Evolutionary conservation across 2,888 invertebrate species (phyloP).

Genomic region (Heliconius aoede): DNA sequence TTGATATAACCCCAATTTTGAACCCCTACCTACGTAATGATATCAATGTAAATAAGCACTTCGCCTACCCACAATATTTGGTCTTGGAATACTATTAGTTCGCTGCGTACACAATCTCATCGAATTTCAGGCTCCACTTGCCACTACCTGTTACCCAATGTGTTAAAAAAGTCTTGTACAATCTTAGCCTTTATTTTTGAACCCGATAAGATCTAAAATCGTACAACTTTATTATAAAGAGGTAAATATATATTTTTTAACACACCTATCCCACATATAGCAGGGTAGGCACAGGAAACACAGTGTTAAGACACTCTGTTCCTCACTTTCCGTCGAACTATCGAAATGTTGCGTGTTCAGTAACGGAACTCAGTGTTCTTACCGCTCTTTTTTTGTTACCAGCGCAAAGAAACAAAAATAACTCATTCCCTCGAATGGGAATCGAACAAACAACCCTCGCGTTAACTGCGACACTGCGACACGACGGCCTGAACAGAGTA

Average conservation of each 20-base stretch:
- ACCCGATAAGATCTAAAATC: background rate
- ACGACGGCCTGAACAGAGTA: background rate
- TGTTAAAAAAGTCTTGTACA: background rate
- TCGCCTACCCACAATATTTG: slow-evolving; percentile 32
- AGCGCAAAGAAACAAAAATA: background rate
- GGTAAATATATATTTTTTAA: background rate
- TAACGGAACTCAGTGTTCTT: background rate
- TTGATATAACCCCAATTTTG: background rate
- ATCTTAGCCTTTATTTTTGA: background rate
- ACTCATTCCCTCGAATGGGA: background rate
- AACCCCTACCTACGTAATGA: slow-evolving; percentile 29
- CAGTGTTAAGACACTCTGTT: slow-evolving; percentile 1
- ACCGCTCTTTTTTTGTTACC: background rate
- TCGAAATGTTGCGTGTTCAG: background rate
- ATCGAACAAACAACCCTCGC: background rate
- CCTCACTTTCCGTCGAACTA: background rate
- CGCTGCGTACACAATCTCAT: slow-evolving; percentile 15
- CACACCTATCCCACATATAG: background rate
- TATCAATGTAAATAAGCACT: slow-evolving; percentile 30
- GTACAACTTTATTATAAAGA: background rate
- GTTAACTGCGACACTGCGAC: background rate
- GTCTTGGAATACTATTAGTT: slow-evolving; percentile 21
- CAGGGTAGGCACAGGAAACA: background rate
- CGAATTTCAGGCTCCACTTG: slow-evolving; percentile 14
- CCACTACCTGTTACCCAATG: slow-evolving; percentile 4